Base-by-base conservation (phyloP, 2,888 invertebrate genomes). In the Troides oblongomaculatus region DNA sequence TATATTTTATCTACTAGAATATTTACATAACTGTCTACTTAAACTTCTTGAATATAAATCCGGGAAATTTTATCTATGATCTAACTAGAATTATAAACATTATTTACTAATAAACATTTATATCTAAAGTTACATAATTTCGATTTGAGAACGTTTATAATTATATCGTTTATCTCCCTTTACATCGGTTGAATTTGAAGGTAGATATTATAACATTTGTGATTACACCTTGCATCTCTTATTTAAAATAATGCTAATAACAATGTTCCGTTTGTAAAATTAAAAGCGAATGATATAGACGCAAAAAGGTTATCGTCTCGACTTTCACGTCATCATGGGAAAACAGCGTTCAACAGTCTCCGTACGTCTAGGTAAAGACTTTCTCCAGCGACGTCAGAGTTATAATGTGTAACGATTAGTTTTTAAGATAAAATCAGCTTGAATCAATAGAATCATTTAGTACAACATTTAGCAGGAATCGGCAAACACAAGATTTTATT, bases 261-360 rank as follows among this genome's bases (percentile, higher is more conserved):
- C 5, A 46, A 25, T 25, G 21, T 57, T 59, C 23, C 8, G 60
- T 60, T n/a, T 36, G 39, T 36, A 58, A 63, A 36, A 61, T 69
- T 65, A 69, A 69, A 69, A 65, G 69, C 57, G 65, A 69, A 57
- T 18, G 64, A 65, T 70, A 53, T 17, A 59, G 64, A 53, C 53
- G 69, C 64, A 70, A 70, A 74, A 76, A 74, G 74, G 71, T 74
- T 73, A 73, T 68, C 65, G 72, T 70, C 72, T 74, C 71, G 72
- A 74, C 83, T 85, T 82, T 89, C 90, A 90, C 78, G 78, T 77
- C 77, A 78, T 81, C 84, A 90, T 90, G 90, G 88, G 90, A 90
- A 89, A 83, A 86, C 84, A 79, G 78, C 83, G 81, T 83, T 79
- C 82, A 80, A 76, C 78, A 76, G 79, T 46, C 80, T 78, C 80